Base-by-base conservation (phyloP, 2,797 vertebrate genomes). In the Otus scops region DNA sequence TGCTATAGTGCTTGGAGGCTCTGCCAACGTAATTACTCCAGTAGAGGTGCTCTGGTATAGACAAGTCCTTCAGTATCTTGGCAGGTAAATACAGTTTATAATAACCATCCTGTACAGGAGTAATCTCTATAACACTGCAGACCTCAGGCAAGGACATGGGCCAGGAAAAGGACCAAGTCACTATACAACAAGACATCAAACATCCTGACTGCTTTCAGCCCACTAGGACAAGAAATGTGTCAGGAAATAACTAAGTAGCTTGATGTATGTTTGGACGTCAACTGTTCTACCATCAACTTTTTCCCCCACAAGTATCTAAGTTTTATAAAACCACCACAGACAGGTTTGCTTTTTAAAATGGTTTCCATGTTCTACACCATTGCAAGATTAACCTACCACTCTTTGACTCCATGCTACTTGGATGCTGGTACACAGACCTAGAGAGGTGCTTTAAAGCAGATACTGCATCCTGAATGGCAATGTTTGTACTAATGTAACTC, bases 171-270 rank as follows among this genome's bases (percentile, higher is more conserved):
- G 45, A 93, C 32, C 47, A 41, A 60, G 47, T 54, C 41, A 59
- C 19, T 43, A 54, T 1, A 59, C 10, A 93, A 38, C 20, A 78
- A 71, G 83, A 81, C n/a, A 64, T 48, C 61, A 74, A 82, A 92
- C 47, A 76, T 67, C 76, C 69, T 81, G 77, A 78, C 19, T 14
- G 16, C 59, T 85, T 95, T 69, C 91, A 95, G 65, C 51, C 16
- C 61, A 48, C 6, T 63, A 68, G 38, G 32, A 34, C 41, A 92
- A 91, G 69, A 88, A 95, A 85, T 4, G 4, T 71, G 64, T 9
- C 57, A 84, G 89, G 88, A 96, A 97, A 90, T 63, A 92, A 88
- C 84, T 43, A 91, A 86, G 10, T 39, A 84, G 61, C 53, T 56
- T 85, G 85, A 92, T 9, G 3, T 81, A 75, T 9, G 18, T 43